Base-by-base conservation (phyloP, 2,113 vertebrate species). In the Heliornis fulica region DNA sequence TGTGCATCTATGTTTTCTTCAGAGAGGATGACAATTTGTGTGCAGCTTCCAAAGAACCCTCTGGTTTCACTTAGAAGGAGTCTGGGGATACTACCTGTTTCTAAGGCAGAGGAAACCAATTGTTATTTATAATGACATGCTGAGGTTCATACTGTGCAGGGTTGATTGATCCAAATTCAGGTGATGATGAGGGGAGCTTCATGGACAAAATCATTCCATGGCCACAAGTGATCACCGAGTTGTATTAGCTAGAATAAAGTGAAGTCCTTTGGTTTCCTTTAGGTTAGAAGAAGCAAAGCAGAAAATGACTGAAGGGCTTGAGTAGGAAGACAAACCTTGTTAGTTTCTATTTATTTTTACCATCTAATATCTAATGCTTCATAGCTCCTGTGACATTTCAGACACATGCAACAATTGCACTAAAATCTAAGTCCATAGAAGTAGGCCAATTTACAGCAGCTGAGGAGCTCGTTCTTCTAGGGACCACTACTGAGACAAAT, bases 281-380 rank as follows among this genome's bases (percentile, higher is more conserved):
- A 74, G 63, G 59, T 78, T 86, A 28, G n/a, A 80, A 94, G 23
- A 88, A 91, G 16, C 63, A 94, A 77, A 46, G 34, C 63, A 96
- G 59, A 64, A 76, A 75, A 91, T 45, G 76, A 94, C 90, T 68
- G 82, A 96, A 93, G 22, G 46, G 54, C 50, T 93, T 71, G 63
- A 78, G 51, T 32, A 78, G 57, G 50, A 88, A 96, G 68, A 60
- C 50, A 95, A 85, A 96, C 68, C 38, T 72, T 90, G 78, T 92
- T 96, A 93, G 76, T 71, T 90, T 83, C 85, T 91, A 83, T 93
- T 95, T 96, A 80, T 92, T 96, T 94, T 96, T 90, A 90, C 43
- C 51, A 26, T 74, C 82, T 88, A 90, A 93, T 93, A 96, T 75
- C 76, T 88, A 90, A 90, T 78, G 69, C n/a, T 95, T 93, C 88